Percentiles rank a stretch among this genome's conserved stretches.
Evolutionary conservation across 2,888 invertebrate genomes (phyloP).

Genomic region (Trissoscelio sp.): DNA sequence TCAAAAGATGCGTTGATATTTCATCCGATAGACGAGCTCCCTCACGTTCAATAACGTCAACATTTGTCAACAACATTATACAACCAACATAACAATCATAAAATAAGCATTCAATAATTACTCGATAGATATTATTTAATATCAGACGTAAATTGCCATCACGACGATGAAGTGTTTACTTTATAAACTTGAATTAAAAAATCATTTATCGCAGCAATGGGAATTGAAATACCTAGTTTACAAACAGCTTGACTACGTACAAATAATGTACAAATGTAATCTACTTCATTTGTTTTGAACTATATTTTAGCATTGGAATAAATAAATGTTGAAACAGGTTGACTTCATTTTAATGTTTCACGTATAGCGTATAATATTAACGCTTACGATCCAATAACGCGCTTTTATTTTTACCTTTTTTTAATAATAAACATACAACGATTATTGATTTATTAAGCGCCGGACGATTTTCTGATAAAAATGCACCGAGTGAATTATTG

Average conservation of each 20-base stretch:
- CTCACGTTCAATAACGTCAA: slow-evolving; percentile 35
- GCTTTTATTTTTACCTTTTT: background rate
- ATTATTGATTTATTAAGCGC: background rate
- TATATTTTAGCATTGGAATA: background rate
- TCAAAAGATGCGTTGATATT: slow-evolving; percentile 61
- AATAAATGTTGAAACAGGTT: slow-evolving; percentile 4
- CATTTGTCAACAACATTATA: too few relatives aligned
- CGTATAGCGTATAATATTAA: background rate
- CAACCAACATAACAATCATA: too few relatives aligned
- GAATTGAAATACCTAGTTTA: too few relatives aligned
- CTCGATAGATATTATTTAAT: too few relatives aligned
- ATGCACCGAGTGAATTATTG: slow-evolving; percentile 4
- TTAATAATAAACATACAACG: background rate
- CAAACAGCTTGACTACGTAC: background rate
- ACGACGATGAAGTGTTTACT: too few relatives aligned
- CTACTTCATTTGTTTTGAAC: too few relatives aligned
- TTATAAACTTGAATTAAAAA: too few relatives aligned
- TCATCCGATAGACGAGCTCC: slow-evolving; percentile 39
- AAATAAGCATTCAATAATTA: too few relatives aligned
- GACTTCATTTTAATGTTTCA: slow-evolving; percentile 1
- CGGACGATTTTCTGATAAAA: background rate
- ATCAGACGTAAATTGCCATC: too few relatives aligned
- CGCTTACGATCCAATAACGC: background rate
- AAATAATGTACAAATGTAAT: slow-evolving; percentile 1
- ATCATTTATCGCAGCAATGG: too few relatives aligned